Base-by-base conservation (phyloP, 1,140 invertebrate genomes). In the Bombus impatiens region DNA sequence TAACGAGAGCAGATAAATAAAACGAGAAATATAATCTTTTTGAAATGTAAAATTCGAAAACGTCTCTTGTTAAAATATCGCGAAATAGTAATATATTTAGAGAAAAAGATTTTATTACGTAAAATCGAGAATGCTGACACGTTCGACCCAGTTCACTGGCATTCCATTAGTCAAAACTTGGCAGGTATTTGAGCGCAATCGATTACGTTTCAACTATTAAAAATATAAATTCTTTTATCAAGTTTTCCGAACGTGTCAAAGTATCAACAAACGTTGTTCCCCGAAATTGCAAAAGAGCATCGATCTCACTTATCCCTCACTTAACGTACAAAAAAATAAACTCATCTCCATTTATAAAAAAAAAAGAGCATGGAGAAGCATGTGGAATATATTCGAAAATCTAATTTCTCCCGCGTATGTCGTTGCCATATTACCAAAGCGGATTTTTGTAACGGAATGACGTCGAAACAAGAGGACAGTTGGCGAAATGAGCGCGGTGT, bases 371-470 rank as follows among this genome's bases (percentile, higher is more conserved):
- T 15, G 13, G 13, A 22, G 42, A n/a, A n/a, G 35, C 1, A 65
- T 2, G 0, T 32, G 12, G 3, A 44, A 40, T 47, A 13, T 25
- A 32, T 74, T 44, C 18, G 15, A 25, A 13, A 40, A 35, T 40
- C 10, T 35, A 71, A 71, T 10, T 44, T 42, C 8, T 28, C 9
- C 0, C 53, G 53, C 6, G 53, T 72, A 35, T 47, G 25, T 32
- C 32, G 13, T 75, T 75, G 12, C 3, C 22, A 2, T n/a, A 25
- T 42, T 28, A 32, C 1, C 42, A 13, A 9, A 3, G 1, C 15
- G 22, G 67, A 81, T 81, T 81, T 72, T 81, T 70, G 35, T 32
- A 57, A 71, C 47, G 47, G 18, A 53, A 22, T 53, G 47, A 25
- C 3, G 35, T 44, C 32, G 35, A 44, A 37, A 72, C 28, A 57